phyloP scores from a whole-genome alignment of 2,113 vertebrate species.

The Aspiorhynchus laticeps region DNA sequence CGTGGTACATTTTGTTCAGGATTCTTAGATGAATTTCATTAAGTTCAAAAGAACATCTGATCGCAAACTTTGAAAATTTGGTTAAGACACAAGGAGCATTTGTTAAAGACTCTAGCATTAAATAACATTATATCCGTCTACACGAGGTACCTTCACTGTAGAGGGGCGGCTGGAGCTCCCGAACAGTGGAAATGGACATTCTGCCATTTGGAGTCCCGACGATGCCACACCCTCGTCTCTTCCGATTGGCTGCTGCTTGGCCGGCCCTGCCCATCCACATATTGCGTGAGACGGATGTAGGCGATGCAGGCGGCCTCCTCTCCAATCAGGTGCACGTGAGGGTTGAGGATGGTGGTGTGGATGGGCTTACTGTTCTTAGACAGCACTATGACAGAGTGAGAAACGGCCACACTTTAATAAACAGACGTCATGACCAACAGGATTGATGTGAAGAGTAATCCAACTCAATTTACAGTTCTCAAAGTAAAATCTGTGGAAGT shows the following conservation, averaged over 20 bases:
- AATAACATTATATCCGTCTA: not conserved
- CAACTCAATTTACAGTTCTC: constrained; percentile 86
- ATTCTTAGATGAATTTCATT: not conserved
- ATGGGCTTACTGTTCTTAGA: constrained; percentile 97
- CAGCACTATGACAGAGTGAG: constrained; percentile 76
- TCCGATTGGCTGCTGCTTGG: constrained; percentile 95
- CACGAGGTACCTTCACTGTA: constrained; percentile 87
- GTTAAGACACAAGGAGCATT: not conserved
- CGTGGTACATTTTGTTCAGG: not conserved
- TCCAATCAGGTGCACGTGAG: constrained; percentile 94
- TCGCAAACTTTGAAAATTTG: not conserved
- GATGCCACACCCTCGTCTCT: constrained; percentile 96
- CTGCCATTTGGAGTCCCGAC: constrained; percentile 95
- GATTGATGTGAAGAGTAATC: not conserved
- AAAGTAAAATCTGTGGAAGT: constrained; percentile 98
- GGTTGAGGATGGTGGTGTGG: constrained; percentile 97
- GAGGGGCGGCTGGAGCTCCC: constrained; percentile 89
- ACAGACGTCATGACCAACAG: not conserved
- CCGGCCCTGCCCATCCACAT: constrained; percentile 87
- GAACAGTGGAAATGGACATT: constrained; percentile 98
- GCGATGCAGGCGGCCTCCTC: constrained; percentile 97
- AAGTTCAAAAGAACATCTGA: not conserved
- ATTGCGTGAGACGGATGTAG: constrained; percentile 97
- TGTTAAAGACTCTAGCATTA: not conserved
- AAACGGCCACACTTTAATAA: not conserved